Base-by-base conservation (phyloP, 64 coral and sea anemone genomes). In the Porites australiensis region DNA sequence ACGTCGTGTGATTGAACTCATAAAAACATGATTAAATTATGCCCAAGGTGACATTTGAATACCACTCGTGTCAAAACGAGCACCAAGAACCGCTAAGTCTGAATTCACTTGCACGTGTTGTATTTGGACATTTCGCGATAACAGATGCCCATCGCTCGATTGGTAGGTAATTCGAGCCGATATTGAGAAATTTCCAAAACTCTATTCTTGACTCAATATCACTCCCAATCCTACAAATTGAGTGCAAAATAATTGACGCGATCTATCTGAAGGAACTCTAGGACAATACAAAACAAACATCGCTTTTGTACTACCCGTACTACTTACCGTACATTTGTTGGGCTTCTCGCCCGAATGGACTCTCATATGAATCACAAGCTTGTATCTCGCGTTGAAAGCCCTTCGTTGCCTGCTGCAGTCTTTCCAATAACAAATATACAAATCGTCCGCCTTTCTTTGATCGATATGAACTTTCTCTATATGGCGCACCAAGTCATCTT, bases 381-480 rank as follows among this genome's bases (percentile, higher is more conserved):
- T 99, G 64, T 99, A 99, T 46, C 98, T 70, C 45, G 98, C 98
- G 57, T 99, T 99, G 50, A 99, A 99, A 20, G 94, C 91, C 59
- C 96, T 90, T 13, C 91, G 75, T 84, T 99, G 94, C 5, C 98
- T 84, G 51, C 88, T 93, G 52, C 98, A 99, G 46, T 93, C 76
- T 22, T 99, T 92, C 98, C 98, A 99, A 50, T 94, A 99, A 59
- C 98, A 99, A 72, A 99, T 96, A 60, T 96, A 99, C 68, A 96
- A 91, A 86, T 99, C 98, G 50, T 99, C 98, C 3, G 98, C 94
- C 64, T 99, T 99, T 53, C 98, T 91, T 66, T 99, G 98, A 63
- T 99, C 98, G 73, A 99, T 99, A 84, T 99, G 98, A 64, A 99
- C 98, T 83, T 99, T 99, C 58, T 99, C 98, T 21, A 99, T 99